Conservation (phyloP, 2,113 vertebrate genomes). For the Eubucco bourcierii region DNA sequence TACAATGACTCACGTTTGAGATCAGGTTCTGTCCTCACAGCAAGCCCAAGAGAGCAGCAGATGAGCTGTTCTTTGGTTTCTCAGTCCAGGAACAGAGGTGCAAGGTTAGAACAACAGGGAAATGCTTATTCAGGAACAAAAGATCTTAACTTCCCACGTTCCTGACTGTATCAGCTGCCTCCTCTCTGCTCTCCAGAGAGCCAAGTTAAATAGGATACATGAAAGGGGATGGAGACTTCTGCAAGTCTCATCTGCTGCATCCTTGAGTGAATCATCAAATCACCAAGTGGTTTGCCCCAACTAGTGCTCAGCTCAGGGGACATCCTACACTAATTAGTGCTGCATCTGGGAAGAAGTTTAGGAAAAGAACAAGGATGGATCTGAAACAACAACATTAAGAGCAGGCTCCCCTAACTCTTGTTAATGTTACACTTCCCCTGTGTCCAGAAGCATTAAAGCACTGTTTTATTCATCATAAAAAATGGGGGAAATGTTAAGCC, state of each 20-base stretch:
- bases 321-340: neutral
- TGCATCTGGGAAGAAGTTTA: neutral
- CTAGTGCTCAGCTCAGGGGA: neutral
- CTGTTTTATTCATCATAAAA: neutral
- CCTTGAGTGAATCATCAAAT: neutral
- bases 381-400: neutral
- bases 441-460: neutral
- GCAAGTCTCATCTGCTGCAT: neutral
- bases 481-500: neutral
- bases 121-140: neutral
- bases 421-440: neutral
- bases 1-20: rapidly evolving
- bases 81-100: neutral
- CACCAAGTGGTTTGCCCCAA: neutral
- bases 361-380: neutral
- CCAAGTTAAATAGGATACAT: neutral
- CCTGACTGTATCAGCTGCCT: neutral
- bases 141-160: neutral
- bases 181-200: neutral
- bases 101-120: conserved; percentile 1
- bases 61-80: neutral
- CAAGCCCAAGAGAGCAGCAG: rapidly evolving
- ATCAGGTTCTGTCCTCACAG: neutral
- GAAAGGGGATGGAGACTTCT: neutral
- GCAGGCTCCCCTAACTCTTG: neutral